Percentiles rank a stretch among this genome's conserved stretches.
Evolutionary conservation across 1,140 invertebrate genomes (phyloP).

Genomic region (Bicyclus anynana): DNA sequence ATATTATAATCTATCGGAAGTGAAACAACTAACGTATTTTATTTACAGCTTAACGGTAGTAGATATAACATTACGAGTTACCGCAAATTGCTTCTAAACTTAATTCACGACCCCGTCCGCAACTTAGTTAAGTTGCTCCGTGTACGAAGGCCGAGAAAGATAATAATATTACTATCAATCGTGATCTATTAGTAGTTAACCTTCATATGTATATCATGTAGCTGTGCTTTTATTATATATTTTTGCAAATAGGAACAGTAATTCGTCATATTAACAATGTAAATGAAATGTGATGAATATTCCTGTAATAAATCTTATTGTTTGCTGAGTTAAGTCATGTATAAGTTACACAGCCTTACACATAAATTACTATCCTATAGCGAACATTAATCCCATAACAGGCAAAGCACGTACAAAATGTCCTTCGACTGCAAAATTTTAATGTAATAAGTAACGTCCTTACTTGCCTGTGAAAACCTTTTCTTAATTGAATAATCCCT

Average conservation of each 20-base stretch:
- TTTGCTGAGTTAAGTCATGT: not conserved
- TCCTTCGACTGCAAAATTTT: not conserved
- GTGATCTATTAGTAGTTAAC: slow-evolving; percentile 9
- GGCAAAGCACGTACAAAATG: not conserved
- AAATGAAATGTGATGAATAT: slow-evolving; percentile 1
- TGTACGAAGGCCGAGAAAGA: slow-evolving; percentile 14
- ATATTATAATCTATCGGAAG: too few species aligned
- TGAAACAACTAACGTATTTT: too few species aligned
- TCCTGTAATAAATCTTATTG: not conserved
- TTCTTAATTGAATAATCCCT: slow-evolving; percentile 3
- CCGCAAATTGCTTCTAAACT: slow-evolving; percentile 21
- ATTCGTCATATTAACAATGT: not conserved
- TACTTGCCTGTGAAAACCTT: not conserved
- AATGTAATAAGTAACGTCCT: not conserved
- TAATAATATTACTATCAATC: slow-evolving; percentile 19
- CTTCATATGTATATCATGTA: not conserved
- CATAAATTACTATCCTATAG: not conserved
- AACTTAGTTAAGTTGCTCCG: slow-evolving; percentile 22
- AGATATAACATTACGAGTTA: slow-evolving; percentile 20
- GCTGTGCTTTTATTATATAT: slow-evolving; percentile 3
- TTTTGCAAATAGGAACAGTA: not conserved
- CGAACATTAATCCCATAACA: not conserved
- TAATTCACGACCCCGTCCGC: slow-evolving; percentile 19
- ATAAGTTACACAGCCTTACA: not conserved
- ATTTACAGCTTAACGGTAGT: too few species aligned